Evolutionary conservation across 2,113 vertebrate genomes (phyloP).

Genomic region (Turnix velox): DNA sequence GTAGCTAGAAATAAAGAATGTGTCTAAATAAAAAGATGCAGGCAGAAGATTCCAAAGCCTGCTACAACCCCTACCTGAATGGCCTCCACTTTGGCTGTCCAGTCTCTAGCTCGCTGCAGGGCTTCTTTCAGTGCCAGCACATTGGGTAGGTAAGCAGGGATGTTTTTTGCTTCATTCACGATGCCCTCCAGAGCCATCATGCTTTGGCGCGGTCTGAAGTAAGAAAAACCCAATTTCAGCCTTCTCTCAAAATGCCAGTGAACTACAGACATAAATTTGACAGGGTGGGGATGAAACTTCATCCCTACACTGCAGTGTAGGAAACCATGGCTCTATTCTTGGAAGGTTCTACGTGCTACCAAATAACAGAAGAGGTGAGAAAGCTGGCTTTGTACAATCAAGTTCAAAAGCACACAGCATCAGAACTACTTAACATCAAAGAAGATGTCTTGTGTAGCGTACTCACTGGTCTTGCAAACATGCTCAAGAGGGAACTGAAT

Average conservation of each 20-base stretch:
- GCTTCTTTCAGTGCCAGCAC: slow-evolving; percentile 91
- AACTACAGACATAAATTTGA: neutral
- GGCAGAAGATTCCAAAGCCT: neutral
- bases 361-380: neutral
- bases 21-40: neutral
- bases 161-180: slow-evolving; percentile 91
- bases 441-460: neutral
- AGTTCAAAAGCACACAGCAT: neutral
- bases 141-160: slow-evolving; percentile 95
- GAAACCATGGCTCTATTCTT: neutral
- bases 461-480: accelerated
- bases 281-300: neutral
- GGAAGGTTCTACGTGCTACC: neutral
- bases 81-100: slow-evolving; percentile 92
- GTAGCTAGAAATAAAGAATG: neutral
- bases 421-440: neutral
- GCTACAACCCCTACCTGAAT: slow-evolving; percentile 81
- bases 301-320: neutral
- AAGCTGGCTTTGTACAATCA: neutral
- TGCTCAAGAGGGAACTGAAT: neutral
- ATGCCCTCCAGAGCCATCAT: slow-evolving; percentile 91
- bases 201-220: slow-evolving; percentile 87
- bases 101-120: slow-evolving; percentile 93
- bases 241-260: neutral
- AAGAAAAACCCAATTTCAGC: slow-evolving; percentile 16